These are phyloP conservation scores for Quadroppia sp. DNA, from an alignment of 2,888 invertebrate species.

Conservation along the genomic window DNA sequence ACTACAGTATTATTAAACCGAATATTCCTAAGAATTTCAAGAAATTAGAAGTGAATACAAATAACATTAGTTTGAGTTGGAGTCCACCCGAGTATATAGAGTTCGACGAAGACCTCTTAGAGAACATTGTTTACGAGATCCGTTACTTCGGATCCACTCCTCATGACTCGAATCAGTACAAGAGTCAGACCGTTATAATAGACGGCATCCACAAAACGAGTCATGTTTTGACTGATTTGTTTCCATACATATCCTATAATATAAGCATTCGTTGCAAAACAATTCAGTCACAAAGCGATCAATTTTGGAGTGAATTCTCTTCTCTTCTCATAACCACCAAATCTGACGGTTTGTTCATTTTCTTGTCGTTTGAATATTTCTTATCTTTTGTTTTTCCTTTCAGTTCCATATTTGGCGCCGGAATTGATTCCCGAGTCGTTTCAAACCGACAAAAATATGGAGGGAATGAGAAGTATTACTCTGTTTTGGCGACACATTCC, in stretches of 20 bases:
- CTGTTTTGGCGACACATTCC: conserved; percentile 43
- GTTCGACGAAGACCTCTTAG: conserved; percentile 10
- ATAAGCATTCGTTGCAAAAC: conserved; percentile 44
- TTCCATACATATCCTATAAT: conserved; percentile 42
- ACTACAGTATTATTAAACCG: conserved; percentile 45
- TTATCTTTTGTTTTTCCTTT: conserved; percentile 11
- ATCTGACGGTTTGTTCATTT: conserved; percentile 44
- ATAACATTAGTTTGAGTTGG: not conserved
- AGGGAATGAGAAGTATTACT: conserved; percentile 40
- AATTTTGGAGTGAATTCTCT: conserved; percentile 44
- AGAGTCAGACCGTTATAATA: conserved; percentile 4
- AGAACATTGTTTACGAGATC: conserved; percentile 20
- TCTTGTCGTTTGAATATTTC: not conserved
- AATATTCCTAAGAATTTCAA: conserved; percentile 23
- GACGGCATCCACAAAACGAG: conserved; percentile 3
- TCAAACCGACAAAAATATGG: conserved; percentile 43
- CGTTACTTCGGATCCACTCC: not conserved
- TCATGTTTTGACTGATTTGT: conserved; percentile 4
- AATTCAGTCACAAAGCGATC: conserved; percentile 35
- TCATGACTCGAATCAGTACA: not conserved
- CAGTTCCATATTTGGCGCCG: conserved; percentile 45
- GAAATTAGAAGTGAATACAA: not conserved
- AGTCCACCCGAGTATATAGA: conserved; percentile 23
- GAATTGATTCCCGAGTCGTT: conserved; percentile 43
- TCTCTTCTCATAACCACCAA: conserved; percentile 40